phyloP scores from a whole-genome alignment of 1,140 invertebrate genomes.

The Rhagoletis zephyria region DNA sequence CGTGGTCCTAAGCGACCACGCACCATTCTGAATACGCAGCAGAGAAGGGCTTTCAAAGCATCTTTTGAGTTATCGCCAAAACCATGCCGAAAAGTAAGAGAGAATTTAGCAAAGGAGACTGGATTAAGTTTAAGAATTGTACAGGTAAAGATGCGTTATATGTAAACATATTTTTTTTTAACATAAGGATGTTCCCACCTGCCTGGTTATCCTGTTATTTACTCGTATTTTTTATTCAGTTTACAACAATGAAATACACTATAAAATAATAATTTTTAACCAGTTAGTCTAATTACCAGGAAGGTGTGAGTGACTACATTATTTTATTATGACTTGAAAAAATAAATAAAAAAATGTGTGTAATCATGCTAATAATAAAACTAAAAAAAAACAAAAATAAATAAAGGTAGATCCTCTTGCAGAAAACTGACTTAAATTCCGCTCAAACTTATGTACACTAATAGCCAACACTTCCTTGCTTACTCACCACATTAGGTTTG shows the following conservation, averaged over 20 bases:
- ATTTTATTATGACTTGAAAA: no score
- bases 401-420: neutral
- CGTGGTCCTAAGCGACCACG: slow-evolving; percentile 84
- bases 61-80: slow-evolving; percentile 90
- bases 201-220: no score
- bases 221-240: no score
- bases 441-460: slow-evolving; percentile 7
- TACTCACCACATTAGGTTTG: slow-evolving; percentile 77
- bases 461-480: neutral
- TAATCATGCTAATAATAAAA: no score
- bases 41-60: slow-evolving; percentile 87
- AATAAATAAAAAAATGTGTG: no score
- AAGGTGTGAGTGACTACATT: no score
- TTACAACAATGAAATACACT: no score
- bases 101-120: slow-evolving; percentile 87
- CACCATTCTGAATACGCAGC: slow-evolving; percentile 86
- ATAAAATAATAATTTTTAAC: no score
- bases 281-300: no score
- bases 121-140: slow-evolving; percentile 87
- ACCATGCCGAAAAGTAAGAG: slow-evolving; percentile 86
- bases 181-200: no score
- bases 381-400: no score
- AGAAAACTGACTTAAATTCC: neutral
- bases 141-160: slow-evolving; percentile 73
- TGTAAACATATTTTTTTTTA: no score